Base-by-base conservation (phyloP, 2,113 vertebrate species). In the Pseudolaguvia tuberculata region DNA sequence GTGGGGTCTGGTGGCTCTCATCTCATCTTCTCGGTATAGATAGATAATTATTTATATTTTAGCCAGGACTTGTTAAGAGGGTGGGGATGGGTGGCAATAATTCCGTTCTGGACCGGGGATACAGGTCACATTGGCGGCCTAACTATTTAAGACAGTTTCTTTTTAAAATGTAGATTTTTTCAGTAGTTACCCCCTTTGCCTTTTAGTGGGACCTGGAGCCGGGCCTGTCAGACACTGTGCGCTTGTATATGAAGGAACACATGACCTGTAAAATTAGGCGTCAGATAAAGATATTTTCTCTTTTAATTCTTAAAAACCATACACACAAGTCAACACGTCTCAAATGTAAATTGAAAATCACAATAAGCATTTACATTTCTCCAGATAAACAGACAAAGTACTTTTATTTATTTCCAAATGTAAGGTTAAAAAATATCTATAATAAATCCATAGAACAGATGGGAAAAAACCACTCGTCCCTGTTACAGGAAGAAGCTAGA, bases 281-380 rank as follows among this genome's bases (percentile, higher is more conserved):
- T 42, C 39, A 42, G 39, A 42, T 92, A 91, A 91, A 92, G 91
- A 91, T 82, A 78, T 89, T 90, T 88, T 67, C 23, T 45, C 63
- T 89, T 90, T 91, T 92, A 91, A 92, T 92, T 92, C 89, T 92
- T 91, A 92, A 91, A 92, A 92, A 92, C 91, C 90, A 92, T 90
- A 92, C 91, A 92, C 90, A 88, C 91, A 91, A 91, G 89, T 92
- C 83, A 83, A 92, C 91, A 91, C 90, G 88, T 90, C 91, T 91
- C 89, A 91, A 92, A 92, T 92, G 90, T 91, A 91, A 92, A 90
- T 91, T 88, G 88, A 67, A 42, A 92, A 92, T 90, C 90, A 91
- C 91, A 80, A 91, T 90, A 91, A 90, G 85, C 89, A 91, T 91
- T 91, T 90, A 91, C 91, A 92, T 90, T 91, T 89, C 88, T 90